Base-by-base conservation (phyloP, 2,888 invertebrate species). In the Notocelia uddmanniana region DNA sequence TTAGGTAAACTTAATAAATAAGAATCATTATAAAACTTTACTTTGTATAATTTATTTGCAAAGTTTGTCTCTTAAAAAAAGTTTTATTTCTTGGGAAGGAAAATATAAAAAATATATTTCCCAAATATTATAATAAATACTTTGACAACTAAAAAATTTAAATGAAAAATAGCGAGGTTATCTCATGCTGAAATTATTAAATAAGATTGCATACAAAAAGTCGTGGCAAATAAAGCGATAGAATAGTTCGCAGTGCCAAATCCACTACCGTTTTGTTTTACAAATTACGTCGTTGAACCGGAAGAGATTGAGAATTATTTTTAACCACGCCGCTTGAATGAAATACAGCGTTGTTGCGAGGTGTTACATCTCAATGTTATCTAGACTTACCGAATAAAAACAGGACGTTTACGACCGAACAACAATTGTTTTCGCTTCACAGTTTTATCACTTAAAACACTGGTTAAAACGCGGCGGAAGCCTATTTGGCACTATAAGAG, bases 361-460 rank as follows among this genome's bases (percentile, higher is more conserved):
- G 76, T 74, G 48, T 62, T 81, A 80, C 81, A 83, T 80, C 74
- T 74, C 62, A 79, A 76, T 69, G 74, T 80, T 82, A 81, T 79
- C 74, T 79, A 74, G 75, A 84, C 90, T 86, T 81, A 91, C 91
- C 78, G 78, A 80, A 79, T 77, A 79, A 79, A 70, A 75, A 66
- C 68, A 73, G 74, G 68, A 74, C 79, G 77, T 80, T 73, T 74
- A 69, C 68, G 74, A 76, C 75, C 73, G 74, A 58, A 52, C 64
- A 74, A 72, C 58, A 50, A 54, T 37, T 19, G 55, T 45, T 31
- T 26, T 64, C 67, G 76, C 68, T 68, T 64, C 80, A 79, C 84
- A 79, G 80, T 79, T 82, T 85, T 86, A 86, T 85, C 90, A 92
- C 92, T 83, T 76, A 86, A 86, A 86, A 81, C 76, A 82, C 76